Evolutionary conservation across 2,888 invertebrate species (phyloP).

Genomic region (Pandemis heparana): DNA sequence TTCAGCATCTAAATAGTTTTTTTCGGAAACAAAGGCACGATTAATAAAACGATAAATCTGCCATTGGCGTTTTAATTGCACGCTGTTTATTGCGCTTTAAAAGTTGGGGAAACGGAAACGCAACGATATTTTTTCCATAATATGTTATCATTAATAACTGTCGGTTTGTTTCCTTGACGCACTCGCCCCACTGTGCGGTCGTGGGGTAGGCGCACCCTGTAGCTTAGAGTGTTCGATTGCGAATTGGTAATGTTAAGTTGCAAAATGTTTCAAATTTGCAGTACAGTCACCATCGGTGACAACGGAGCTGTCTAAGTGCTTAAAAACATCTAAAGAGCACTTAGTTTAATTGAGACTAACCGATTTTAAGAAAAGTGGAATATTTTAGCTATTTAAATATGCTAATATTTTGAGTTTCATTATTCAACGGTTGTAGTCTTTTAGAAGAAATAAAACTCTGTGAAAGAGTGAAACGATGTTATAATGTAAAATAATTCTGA

Average conservation of each 20-base stretch:
- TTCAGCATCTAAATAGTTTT: not conserved
- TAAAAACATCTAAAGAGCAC: too few species aligned
- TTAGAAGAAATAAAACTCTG: too few species aligned
- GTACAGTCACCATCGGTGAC: too few species aligned
- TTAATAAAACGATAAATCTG: conserved; percentile 81
- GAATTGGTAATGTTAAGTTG: conserved; percentile 28
- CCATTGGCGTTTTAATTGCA: conserved; percentile 83
- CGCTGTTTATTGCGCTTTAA: conserved; percentile 83
- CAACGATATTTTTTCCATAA: conserved; percentile 88
- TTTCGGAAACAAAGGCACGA: conserved; percentile 46
- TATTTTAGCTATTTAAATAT: too few species aligned
- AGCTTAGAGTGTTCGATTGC: conserved; percentile 42
- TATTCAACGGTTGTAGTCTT: too few species aligned
- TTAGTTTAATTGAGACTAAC: too few species aligned
- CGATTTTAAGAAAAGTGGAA: too few species aligned
- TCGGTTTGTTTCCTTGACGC: conserved; percentile 87
- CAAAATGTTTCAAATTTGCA: not conserved
- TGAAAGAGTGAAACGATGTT: too few species aligned
- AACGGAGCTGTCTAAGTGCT: too few species aligned
- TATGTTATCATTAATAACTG: conserved; percentile 88
- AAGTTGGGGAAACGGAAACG: conserved; percentile 82
- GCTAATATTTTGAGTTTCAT: too few species aligned
- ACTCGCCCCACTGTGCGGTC: conserved; percentile 70
- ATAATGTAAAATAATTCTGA: too few species aligned
- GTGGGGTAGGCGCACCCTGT: conserved; percentile 56